Evolutionary conservation across 2,888 invertebrate genomes (phyloP).

Genomic region (Drosophila paramelanica): DNA sequence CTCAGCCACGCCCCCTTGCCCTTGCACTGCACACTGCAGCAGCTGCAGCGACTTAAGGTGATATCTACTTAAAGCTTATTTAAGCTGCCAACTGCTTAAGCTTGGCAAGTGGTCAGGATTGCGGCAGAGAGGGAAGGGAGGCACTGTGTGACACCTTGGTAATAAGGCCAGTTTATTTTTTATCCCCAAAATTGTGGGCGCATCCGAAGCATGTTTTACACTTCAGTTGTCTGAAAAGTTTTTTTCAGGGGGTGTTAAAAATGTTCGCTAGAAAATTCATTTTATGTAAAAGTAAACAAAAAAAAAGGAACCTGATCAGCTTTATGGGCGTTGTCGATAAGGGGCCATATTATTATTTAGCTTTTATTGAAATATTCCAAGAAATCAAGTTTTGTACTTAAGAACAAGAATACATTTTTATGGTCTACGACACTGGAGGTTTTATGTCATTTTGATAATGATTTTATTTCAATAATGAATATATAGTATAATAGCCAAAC

Average conservation of each 20-base stretch:
- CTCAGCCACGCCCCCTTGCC: background rate
- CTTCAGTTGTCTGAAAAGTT: constrained; percentile 7
- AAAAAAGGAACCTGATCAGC: too few species aligned
- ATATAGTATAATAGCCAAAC: too few species aligned
- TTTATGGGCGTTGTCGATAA: too few species aligned
- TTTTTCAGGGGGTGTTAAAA: background rate
- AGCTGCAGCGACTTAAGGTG: constrained; percentile 72
- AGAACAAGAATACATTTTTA: too few species aligned
- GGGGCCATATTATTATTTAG: too few species aligned
- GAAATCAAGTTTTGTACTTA: too few species aligned
- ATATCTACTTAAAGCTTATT: constrained; percentile 66
- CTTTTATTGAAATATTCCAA: too few species aligned
- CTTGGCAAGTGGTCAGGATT: constrained; percentile 4
- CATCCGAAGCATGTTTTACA: constrained; percentile 10
- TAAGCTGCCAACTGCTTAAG: constrained; percentile 42
- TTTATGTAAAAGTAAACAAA: too few species aligned
- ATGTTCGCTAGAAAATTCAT: too few species aligned
- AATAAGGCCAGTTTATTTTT: constrained; percentile 68
- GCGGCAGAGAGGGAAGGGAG: background rate
- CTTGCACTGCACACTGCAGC: constrained; percentile 40
- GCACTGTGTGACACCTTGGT: constrained; percentile 41
- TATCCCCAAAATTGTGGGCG: constrained; percentile 28
- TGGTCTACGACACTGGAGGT: too few species aligned
- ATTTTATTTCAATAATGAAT: too few species aligned
- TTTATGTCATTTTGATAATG: too few species aligned